Evolutionary conservation across 2,113 vertebrate genomes (phyloP), one percentile per base, ranked within the genome.

Genomic region (Nesoenas mayeri): DNA sequence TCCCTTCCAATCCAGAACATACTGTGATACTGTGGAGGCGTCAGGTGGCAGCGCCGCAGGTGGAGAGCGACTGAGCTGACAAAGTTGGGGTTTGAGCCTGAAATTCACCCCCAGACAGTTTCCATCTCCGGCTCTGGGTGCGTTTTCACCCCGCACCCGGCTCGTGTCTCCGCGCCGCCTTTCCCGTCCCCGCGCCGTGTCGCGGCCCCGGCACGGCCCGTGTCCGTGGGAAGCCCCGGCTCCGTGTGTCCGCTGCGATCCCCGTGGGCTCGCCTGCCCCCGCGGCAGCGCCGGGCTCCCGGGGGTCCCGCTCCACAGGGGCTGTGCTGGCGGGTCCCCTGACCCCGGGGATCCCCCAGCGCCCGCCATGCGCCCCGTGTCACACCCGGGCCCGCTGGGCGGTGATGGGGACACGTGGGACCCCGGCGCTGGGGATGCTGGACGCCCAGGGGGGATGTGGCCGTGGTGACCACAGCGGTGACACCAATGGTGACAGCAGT

Each of bases 251-350:
- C 51, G 47, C 48, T n/a, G 56, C 61, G 6, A 1, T 44, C 21
- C 5, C 12, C 3, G 36, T n/a, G n/a, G 34, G 31, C 66, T 54
- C 22, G 12, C n/a, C 81, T 40, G 53, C 32, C 78, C 44, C 24
- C 5, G 56, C 22, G 4, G 4, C 7, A 7, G 10, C 81, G 73
- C 22, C 8, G 11, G 72, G 57, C 53, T 67, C 40, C 4, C 10
- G 5, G 42, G 42, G 15, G 22, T 48, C 44, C 79, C 0, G 0
- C 24, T 61, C 20, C 4, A 1, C n/a, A 7, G 40, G 38, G 51
- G n/a, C 61, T n/a, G n/a, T n/a, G n/a, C n/a, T 74, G 78, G 25
- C 0, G 1, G 29, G 36, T 53, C 11, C 24, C 57, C 42, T 6
- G 42, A 16, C 16, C 42, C 42, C 15, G 15, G 42, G 42, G 42